Evolutionary conservation across 2,113 vertebrate genomes (phyloP).

Genomic region (Condylura cristata): DNA sequence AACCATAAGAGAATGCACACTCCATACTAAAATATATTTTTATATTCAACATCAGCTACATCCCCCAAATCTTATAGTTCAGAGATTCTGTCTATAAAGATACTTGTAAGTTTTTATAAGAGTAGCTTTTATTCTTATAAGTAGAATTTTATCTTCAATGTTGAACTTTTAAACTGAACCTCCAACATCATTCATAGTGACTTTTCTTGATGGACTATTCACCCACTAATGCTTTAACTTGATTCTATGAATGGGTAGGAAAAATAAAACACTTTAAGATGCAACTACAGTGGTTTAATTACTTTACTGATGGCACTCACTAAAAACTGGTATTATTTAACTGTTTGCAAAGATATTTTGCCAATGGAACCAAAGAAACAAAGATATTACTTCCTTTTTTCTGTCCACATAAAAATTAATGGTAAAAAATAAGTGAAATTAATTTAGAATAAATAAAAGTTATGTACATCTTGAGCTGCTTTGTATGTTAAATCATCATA

Average conservation of each 20-base stretch:
- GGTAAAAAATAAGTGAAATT: neutral
- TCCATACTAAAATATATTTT: neutral
- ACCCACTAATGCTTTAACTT: conserved; percentile 17
- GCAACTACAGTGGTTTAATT: neutral
- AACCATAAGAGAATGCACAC: neutral
- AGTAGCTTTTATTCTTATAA: conserved; percentile 17
- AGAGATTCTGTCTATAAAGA: neutral
- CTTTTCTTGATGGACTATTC: conserved; percentile 10
- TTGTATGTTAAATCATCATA: neutral
- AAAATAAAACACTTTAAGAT: conserved; percentile 34
- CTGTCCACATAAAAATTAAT: neutral
- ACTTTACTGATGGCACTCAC: neutral
- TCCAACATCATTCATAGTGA: conserved; percentile 23
- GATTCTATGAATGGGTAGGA: neutral
- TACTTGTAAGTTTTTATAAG: neutral
- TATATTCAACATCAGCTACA: neutral
- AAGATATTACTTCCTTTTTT: neutral
- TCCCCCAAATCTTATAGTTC: neutral
- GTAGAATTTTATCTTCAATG: neutral
- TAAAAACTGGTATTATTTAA: conserved; percentile 17
- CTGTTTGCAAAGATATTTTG: neutral
- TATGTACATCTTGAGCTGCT: neutral
- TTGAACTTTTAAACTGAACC: conserved; percentile 40
- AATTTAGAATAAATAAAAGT: neutral
- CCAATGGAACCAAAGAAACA: neutral